Evolutionary conservation across 2,113 vertebrate species (phyloP).

Genomic region (Ovis canadensis): DNA sequence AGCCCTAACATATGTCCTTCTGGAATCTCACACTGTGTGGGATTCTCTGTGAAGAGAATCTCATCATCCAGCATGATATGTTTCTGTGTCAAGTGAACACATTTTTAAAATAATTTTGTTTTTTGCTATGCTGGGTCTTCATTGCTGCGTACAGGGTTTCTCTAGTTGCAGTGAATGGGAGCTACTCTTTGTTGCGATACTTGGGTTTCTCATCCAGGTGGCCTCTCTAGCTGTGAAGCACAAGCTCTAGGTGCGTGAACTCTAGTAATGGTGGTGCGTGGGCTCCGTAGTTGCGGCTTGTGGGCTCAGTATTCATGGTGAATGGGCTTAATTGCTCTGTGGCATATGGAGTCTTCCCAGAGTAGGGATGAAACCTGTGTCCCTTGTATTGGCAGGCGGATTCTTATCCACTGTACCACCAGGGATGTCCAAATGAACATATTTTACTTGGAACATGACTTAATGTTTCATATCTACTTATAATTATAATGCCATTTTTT

Average conservation of each 20-base stretch:
- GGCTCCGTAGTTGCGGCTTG: rapidly evolving
- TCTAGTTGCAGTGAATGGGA: not conserved
- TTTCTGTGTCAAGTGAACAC: not conserved
- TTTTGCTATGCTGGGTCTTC: not conserved
- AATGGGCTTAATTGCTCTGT: not conserved
- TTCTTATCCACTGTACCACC: not conserved
- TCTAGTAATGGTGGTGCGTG: not conserved
- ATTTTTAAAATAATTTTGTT: not conserved
- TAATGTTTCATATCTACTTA: not conserved
- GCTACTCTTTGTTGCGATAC: not conserved
- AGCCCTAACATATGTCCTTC: not conserved
- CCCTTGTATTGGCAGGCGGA: not conserved
- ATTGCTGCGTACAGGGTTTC: not conserved
- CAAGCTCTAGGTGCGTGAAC: not conserved
- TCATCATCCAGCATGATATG: not conserved
- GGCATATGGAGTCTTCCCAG: not conserved
- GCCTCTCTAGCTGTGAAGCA: not conserved
- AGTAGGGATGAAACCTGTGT: not conserved
- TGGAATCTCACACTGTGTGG: not conserved
- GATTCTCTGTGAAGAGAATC: not conserved
- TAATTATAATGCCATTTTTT: not conserved
- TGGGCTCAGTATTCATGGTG: not conserved
- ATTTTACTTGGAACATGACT: not conserved
- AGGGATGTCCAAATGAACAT: not conserved
- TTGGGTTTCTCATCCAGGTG: not conserved